Base-by-base conservation (phyloP, 2,113 vertebrate species). In the Nothoprocta pentlandii region DNA sequence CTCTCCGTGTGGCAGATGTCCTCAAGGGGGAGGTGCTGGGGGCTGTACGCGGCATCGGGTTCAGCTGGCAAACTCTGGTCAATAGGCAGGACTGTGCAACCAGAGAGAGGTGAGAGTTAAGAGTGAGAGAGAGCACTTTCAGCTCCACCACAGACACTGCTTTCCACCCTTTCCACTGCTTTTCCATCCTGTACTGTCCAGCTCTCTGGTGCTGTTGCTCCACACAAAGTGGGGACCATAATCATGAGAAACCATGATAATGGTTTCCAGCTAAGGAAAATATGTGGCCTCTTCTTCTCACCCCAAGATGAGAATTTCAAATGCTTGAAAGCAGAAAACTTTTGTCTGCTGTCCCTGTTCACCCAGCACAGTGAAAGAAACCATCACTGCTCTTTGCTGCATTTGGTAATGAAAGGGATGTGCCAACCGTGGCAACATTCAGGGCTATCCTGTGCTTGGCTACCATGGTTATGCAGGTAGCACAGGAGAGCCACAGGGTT, bases 1-100 rank as follows among this genome's bases (percentile, higher is more conserved):
- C 97, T 97, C 94, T 98, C 98, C 94, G 97, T 10, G 13, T 96
- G 98, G 84, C 96, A 96, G 1, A 90, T 96, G 92, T 98, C 97
- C 85, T 98, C 95, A 0, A 93, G 95, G 1, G 44, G 71, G 26
- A 97, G 93, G 25, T 88, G 95, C 41, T 95, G 96, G 0, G 93
- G 94, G 64, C 62, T 34, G 49, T 80, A 49, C 0, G 0, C 0
- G 2, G 69, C 0, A 2, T 73, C 16, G 12, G 9, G 4, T 39
- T 39, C n/a, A 0, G 10, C 62, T 9, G 6, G 56, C 58, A 41
- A 70, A 0, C 1, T 21, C 70, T 73, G 67, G 22, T 66, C n/a
- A 4, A 19, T 3, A 8, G 64, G 78, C 69, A 94, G 9, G 34
- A n/a, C 95, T 97, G 54, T n/a, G 71, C 90, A 89, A 81, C 5